These are phyloP conservation scores for Psophia crepitans DNA, from an alignment of 2,113 vertebrate species.

Conservation along the genomic window DNA sequence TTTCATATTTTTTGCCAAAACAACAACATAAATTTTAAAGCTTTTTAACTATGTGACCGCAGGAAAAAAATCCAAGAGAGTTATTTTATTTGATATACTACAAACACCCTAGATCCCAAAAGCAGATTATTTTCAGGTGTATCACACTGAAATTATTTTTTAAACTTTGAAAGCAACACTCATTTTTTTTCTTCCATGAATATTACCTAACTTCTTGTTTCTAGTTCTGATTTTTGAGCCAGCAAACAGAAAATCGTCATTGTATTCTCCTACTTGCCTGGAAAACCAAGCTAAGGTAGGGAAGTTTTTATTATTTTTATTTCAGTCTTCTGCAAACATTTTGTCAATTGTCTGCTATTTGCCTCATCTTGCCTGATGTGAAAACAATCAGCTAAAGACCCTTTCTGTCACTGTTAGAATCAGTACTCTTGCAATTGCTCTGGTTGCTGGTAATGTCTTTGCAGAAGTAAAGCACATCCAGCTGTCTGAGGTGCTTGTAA, in stretches of 20 bases:
- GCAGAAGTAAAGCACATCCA: not conserved
- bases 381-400: not conserved
- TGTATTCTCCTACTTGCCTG: not conserved
- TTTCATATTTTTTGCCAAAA: slow-evolving; percentile 19
- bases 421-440: not conserved
- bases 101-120: not conserved
- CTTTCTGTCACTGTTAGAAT: not conserved
- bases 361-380: not conserved
- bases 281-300: not conserved
- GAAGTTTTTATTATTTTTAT: not conserved
- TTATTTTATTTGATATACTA: not conserved
- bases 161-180: not conserved
- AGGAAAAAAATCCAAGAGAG: not conserved
- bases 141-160: not conserved
- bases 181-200: not conserved
- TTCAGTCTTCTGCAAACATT: not conserved
- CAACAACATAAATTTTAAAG: slow-evolving; percentile 23
- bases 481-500: not conserved
- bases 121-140: not conserved
- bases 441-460: not conserved
- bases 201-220: not conserved
- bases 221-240: not conserved
- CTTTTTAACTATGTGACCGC: slow-evolving; percentile 17
- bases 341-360: not conserved
- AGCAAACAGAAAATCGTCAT: not conserved